Base-by-base conservation (phyloP, 2,888 invertebrate genomes). In the Drosophila neonasuta region DNA sequence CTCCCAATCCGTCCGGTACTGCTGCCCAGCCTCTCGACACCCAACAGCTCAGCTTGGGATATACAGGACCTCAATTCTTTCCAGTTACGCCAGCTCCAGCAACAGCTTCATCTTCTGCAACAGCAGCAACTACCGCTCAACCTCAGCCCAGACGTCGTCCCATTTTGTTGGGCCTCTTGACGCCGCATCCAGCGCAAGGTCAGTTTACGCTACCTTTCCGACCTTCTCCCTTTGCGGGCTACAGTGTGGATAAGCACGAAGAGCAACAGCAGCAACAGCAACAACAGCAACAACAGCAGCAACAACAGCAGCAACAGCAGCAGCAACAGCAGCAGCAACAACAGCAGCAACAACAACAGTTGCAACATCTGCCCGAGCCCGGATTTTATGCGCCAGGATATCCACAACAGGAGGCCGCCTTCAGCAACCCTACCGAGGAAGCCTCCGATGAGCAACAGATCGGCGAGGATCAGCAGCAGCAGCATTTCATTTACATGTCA, bases 191-290 rank as follows among this genome's bases (percentile, higher is more conserved):
- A n/a, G 8, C 17, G 9, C 36, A 58, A 30, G 41, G 44, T 32
- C 74, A 64, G 32, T 87, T 77, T 36, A 60, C 39, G 30, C 61
- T 81, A 42, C 87, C 88, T 24, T 87, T 87, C 52, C 58, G 84
- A n/a, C 82, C 88, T 8, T 87, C 87, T 3, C 88, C 80, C 34
- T 87, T 87, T 67, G 73, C 71, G 3, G 87, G 87, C 34, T 87
- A 84, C 44, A 78, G 67, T 24, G 65, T 70, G 3, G 82, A 83
- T 5, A 55, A 58, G 17, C 52, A 57, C 9, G 44, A 49, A 13
- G 8, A 49, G 7, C 64, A 55, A 51, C 36, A 61, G 11, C 49
- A 52, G 0, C 17, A 17, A 17, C 17, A 15, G 1, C 15, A 15
- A 24, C 52, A 55, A 1, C 54, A 45, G 3, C 54, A 41, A 1